Conservation (phyloP, 2,113 vertebrate genomes). For the Semnornis frantzii region DNA sequence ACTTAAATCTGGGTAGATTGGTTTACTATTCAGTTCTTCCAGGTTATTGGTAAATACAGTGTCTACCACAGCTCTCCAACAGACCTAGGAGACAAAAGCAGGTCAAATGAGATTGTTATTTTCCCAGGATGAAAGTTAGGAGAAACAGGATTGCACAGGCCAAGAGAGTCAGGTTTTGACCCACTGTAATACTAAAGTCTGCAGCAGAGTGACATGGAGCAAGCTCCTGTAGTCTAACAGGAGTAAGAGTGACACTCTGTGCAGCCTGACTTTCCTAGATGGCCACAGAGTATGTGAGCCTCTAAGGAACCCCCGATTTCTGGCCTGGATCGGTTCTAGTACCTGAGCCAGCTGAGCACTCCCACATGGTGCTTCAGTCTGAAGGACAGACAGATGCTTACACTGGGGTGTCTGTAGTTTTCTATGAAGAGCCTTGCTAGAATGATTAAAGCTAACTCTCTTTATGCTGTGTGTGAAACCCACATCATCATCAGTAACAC, state of each 20-base stretch:
- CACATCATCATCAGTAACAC: neutral
- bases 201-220: fast-evolving
- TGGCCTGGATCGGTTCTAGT: neutral
- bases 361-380: neutral
- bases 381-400: neutral
- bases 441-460: neutral
- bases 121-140: neutral
- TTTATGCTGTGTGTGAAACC: neutral
- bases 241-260: neutral
- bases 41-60: neutral
- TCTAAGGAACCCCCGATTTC: neutral
- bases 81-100: neutral
- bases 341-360: neutral
- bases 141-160: neutral
- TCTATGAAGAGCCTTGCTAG: neutral
- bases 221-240: neutral
- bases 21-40: neutral
- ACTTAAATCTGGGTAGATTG: neutral
- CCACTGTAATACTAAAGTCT: fast-evolving
- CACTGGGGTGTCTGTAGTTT: neutral
- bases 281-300: fast-evolving
- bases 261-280: neutral
- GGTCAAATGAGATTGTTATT: neutral
- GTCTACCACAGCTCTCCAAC: neutral
- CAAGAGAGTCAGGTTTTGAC: neutral